Evolutionary conservation across 2,797 vertebrate species (phyloP).

Genomic region (Erithacus rubecula): DNA sequence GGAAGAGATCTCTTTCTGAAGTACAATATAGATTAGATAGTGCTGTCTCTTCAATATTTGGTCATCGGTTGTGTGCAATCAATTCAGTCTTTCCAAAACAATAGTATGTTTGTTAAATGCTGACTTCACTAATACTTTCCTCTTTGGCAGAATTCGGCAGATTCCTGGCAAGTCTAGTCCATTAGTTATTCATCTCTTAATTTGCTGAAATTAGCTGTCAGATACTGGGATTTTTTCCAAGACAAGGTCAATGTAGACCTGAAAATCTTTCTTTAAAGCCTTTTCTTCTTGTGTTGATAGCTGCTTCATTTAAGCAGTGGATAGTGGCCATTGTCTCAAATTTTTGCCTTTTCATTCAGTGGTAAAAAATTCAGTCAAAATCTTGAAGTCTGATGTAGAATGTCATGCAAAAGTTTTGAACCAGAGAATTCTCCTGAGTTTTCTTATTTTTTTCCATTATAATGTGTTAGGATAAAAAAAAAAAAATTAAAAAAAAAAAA

Average conservation of each 20-base stretch:
- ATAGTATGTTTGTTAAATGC: neutral
- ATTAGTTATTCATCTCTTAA: conserved; percentile 12
- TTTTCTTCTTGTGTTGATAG: neutral
- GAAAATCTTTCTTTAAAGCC: neutral
- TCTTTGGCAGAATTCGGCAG: neutral
- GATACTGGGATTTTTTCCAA: neutral
- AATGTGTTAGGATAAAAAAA: neutral
- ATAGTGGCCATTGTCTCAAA: neutral
- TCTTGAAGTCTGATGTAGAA: neutral
- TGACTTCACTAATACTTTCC: neutral
- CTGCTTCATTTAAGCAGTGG: neutral
- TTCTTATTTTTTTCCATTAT: neutral
- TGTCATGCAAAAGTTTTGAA: neutral
- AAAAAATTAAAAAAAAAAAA: neutral
- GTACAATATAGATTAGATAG: neutral
- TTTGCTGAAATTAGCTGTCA: conserved; percentile 17
- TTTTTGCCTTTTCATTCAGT: neutral
- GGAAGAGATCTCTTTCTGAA: neutral
- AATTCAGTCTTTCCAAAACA: neutral
- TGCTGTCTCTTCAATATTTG: neutral
- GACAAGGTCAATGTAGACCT: neutral
- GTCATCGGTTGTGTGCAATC: neutral
- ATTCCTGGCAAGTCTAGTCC: neutral
- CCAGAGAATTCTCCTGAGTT: neutral
- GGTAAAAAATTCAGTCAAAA: neutral